These are phyloP conservation scores for Agrenia bidenticulata DNA, from an alignment of 2,888 invertebrate genomes.

Conservation along the genomic window DNA sequence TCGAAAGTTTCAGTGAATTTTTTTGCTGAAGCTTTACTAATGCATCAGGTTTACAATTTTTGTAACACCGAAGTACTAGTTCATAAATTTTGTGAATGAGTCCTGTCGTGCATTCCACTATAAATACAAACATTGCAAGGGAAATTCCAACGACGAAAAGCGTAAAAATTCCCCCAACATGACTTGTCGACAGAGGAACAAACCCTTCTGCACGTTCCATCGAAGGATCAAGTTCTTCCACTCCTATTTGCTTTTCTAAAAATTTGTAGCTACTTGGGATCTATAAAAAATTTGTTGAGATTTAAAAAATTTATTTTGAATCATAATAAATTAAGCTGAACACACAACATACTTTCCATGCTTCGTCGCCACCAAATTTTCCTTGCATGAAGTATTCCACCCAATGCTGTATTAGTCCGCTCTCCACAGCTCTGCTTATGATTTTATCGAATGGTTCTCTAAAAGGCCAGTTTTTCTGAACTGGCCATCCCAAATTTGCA, in stretches of 20 bases:
- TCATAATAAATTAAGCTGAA: not conserved
- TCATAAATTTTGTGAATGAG: too few relatives aligned
- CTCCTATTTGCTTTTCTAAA: not conserved
- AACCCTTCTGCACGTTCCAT: conserved; percentile 1
- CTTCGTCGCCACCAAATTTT: conserved; percentile 37
- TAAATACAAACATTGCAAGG: conserved; percentile 11
- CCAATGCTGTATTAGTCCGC: conserved; percentile 40
- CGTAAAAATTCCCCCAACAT: conserved; percentile 4
- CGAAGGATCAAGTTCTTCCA: conserved; percentile 16
- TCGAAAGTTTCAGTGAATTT: too few relatives aligned
- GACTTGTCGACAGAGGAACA: conserved; percentile 18
- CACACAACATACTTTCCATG: conserved; percentile 21
- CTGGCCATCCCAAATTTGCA: conserved; percentile 36
- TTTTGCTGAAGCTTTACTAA: too few relatives aligned
- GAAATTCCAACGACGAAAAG: conserved; percentile 8
- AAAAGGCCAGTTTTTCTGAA: conserved; percentile 39
- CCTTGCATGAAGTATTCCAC: conserved; percentile 31
- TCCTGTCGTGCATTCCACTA: too few relatives aligned
- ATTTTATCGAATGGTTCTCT: conserved; percentile 30
- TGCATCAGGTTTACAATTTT: too few relatives aligned
- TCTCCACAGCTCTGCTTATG: conserved; percentile 37
- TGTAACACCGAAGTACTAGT: too few relatives aligned
- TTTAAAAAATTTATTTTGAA: not conserved
- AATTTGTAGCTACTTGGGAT: not conserved
- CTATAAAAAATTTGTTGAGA: not conserved